Percentiles rank a stretch among this genome's conserved stretches.
These are phyloP conservation scores for Lophochroa leadbeateri DNA, from an alignment of 2,113 vertebrate species.

Conservation along the genomic window DNA sequence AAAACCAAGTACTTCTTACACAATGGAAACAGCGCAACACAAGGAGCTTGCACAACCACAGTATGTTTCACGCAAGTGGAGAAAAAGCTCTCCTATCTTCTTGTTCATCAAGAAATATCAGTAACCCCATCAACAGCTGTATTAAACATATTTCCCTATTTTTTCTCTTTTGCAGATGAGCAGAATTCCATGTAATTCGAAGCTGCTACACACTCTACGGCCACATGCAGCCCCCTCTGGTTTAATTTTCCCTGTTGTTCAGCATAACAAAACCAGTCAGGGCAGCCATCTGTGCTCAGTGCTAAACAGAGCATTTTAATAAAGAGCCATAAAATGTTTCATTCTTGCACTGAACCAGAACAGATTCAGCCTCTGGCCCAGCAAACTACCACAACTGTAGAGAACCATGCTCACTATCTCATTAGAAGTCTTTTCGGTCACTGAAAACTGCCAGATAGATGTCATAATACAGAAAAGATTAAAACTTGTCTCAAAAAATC, in stretches of 20 bases:
- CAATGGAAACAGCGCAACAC: neutral
- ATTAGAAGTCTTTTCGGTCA: neutral
- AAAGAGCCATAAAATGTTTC: neutral
- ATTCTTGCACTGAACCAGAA: constrained; percentile 9
- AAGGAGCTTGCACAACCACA: neutral
- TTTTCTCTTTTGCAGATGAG: neutral
- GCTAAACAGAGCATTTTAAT: constrained; percentile 2
- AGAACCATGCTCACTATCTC: neutral
- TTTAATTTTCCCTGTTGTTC: neutral
- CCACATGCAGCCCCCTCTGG: neutral
- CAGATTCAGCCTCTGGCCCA: neutral
- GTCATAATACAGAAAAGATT: neutral
- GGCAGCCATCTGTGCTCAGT: neutral
- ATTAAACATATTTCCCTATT: neutral
- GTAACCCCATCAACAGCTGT: neutral
- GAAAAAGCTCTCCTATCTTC: neutral
- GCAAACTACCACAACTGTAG: neutral
- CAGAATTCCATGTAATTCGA: neutral
- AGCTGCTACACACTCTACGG: neutral
- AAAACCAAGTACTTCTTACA: neutral
- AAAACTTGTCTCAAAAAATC: neutral
- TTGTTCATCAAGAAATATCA: neutral
- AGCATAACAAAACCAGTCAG: neutral
- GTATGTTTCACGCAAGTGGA: rapidly evolving
- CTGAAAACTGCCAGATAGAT: neutral